Evolutionary conservation across 1,140 invertebrate genomes (phyloP), one percentile per base, ranked within the genome.

Genomic region (Drosophila tsacasi): DNA sequence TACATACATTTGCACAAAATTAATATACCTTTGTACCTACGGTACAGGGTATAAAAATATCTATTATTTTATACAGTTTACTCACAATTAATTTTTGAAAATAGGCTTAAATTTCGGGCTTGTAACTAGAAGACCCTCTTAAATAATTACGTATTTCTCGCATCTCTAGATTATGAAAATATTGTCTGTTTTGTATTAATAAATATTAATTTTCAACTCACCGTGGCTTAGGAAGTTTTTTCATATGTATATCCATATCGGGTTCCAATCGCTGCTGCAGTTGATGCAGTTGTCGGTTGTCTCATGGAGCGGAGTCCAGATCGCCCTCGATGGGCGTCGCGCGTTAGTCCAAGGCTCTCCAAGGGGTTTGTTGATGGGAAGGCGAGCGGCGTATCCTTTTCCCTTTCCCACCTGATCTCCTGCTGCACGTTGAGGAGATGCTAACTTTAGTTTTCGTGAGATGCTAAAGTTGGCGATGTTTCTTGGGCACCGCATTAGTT

Each of bases 221-320:
- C 84, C 84, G 84, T 87, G 84, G 73, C 83, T 89, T 87, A 62
- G 84, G 77, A 78, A 84, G 60, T 90, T 87, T 87, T 78, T 87
- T 87, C 84, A 87, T 87, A 84, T 89, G 83, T 65, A 89, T 89
- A 89, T 87, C 84, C 84, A 87, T 87, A 65, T 75, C 74, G 73
- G 49, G 77, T 67, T 76, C 47, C 64, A 30, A 54, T 80, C 57
- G 55, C 49, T 73, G 55, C 52, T 69, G 73, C 52, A 66, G 73
- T 25, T 68, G 46, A 50, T 66, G 58, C 47, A 71, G 61, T 67
- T 47, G 57, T 46, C 64, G 46, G 71, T 74, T 65, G 83, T 46
- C 47, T 68, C 63, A 77, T 74, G 37, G 47, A 58, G 52, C 67
- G 37, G 47, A 62, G 64, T 76, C 42, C 59, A 57, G 32, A 60